Evolutionary conservation across 2,888 invertebrate genomes (phyloP).

Genomic region (Ennomos erosarius): DNA sequence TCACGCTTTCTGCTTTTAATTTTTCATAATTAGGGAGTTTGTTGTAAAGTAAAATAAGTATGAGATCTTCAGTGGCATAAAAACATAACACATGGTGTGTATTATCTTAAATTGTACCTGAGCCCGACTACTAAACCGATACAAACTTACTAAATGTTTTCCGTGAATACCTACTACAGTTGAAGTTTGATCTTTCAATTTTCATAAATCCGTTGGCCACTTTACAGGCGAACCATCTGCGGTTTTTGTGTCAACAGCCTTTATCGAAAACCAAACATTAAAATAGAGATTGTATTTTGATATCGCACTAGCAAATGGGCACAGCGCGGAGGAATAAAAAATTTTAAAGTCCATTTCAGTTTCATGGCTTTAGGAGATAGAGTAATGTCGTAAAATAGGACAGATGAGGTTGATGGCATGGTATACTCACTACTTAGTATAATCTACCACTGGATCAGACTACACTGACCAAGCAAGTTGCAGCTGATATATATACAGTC

Average conservation of each 20-base stretch:
- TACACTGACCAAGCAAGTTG: too few species aligned
- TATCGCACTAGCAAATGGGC: slow-evolving; percentile 34
- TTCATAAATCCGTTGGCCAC: slow-evolving; percentile 1
- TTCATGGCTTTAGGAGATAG: slow-evolving; percentile 18
- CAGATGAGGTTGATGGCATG: slow-evolving; percentile 12
- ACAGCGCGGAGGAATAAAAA: slow-evolving; percentile 28
- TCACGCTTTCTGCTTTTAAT: slow-evolving; percentile 24
- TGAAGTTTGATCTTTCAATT: background rate
- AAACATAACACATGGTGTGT: too few species aligned
- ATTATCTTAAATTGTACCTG: too few species aligned
- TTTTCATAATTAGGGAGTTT: slow-evolving; percentile 12
- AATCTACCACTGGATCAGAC: too few species aligned
- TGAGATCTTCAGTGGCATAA: too few species aligned
- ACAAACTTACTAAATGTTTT: too few species aligned
- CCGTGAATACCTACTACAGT: too few species aligned
- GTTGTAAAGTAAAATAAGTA: too few species aligned
- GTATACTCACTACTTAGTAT: background rate
- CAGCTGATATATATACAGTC: slow-evolving; percentile 9
- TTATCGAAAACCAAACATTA: slow-evolving; percentile 43
- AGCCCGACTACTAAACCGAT: too few species aligned
- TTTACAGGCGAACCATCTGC: slow-evolving; percentile 29
- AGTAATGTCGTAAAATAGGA: slow-evolving; percentile 16
- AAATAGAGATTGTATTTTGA: slow-evolving; percentile 41
- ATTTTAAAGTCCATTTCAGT: slow-evolving; percentile 28
- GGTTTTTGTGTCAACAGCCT: slow-evolving; percentile 44